Conservation (phyloP, 2,888 invertebrate species). For the Zele albiditarsus region DNA sequence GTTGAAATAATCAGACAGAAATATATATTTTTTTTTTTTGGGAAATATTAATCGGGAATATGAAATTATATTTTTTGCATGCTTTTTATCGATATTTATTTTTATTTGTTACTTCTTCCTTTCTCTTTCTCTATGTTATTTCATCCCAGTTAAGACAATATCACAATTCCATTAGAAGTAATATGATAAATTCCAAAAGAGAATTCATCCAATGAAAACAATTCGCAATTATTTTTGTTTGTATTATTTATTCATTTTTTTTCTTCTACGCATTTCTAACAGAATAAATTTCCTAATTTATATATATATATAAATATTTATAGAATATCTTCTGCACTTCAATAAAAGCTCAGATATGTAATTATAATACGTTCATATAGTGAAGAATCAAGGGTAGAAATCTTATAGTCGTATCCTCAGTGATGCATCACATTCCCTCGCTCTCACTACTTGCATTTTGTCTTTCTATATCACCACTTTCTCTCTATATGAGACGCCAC, state of each 20-base stretch:
- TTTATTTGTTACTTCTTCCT: too few species aligned
- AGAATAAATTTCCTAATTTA: not conserved
- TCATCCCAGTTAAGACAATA: too few species aligned
- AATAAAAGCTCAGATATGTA: not conserved
- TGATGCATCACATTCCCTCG: conserved; percentile 45
- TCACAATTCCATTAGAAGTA: too few species aligned
- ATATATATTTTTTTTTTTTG: too few species aligned
- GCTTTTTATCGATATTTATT: too few species aligned
- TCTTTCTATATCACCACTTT: conserved; percentile 25
- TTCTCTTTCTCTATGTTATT: too few species aligned
- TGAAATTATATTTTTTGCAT: too few species aligned
- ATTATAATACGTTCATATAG: not conserved
- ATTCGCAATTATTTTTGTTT: not conserved
- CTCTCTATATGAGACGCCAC: conserved; percentile 41
- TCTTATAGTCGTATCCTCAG: conserved; percentile 35
- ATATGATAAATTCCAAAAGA: too few species aligned
- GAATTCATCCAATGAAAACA: not conserved
- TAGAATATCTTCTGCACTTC: too few species aligned
- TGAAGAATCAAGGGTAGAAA: not conserved
- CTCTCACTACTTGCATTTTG: conserved; percentile 18
- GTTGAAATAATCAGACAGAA: too few species aligned
- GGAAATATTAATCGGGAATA: too few species aligned
- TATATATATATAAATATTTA: not conserved
- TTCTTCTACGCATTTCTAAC: not conserved
- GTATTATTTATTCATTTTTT: too few species aligned